Conservation (phyloP, 2,888 invertebrate species). For the Phaedon cochleariae region DNA sequence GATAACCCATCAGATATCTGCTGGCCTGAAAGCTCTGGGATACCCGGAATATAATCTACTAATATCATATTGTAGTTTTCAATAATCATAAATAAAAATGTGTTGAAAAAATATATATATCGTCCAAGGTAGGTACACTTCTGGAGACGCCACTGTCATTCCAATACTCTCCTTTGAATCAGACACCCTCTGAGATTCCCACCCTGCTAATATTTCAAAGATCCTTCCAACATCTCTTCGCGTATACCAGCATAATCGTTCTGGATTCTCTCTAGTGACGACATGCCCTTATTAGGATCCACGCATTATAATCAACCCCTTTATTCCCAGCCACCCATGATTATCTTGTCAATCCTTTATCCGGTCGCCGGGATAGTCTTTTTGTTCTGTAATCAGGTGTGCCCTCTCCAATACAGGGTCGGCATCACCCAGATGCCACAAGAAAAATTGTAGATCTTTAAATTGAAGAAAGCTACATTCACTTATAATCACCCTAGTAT, state of each 20-base stretch:
- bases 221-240: conserved; percentile 15
- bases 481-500: too few species aligned
- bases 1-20: too few species aligned
- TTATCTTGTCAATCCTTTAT: conserved; percentile 40
- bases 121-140: too few species aligned
- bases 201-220: conserved; percentile 22
- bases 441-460: too few species aligned
- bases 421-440: too few species aligned
- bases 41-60: too few species aligned
- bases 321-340: conserved; percentile 28
- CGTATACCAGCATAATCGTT: conserved; percentile 27
- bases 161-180: not conserved
- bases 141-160: too few species aligned
- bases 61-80: too few species aligned
- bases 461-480: too few species aligned
- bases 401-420: not conserved
- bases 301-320: conserved; percentile 28
- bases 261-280: conserved; percentile 17
- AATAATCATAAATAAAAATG: too few species aligned
- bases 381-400: conserved; percentile 17
- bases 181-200: not conserved
- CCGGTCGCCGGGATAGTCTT: conserved; percentile 10
- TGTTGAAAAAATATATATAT: too few species aligned
- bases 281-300: conserved; percentile 26
- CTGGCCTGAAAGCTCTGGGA: too few species aligned